Evolutionary conservation across 2,113 vertebrate genomes (phyloP), one percentile per base, ranked within the genome.

Genomic region (Tylochromis polylepis): DNA sequence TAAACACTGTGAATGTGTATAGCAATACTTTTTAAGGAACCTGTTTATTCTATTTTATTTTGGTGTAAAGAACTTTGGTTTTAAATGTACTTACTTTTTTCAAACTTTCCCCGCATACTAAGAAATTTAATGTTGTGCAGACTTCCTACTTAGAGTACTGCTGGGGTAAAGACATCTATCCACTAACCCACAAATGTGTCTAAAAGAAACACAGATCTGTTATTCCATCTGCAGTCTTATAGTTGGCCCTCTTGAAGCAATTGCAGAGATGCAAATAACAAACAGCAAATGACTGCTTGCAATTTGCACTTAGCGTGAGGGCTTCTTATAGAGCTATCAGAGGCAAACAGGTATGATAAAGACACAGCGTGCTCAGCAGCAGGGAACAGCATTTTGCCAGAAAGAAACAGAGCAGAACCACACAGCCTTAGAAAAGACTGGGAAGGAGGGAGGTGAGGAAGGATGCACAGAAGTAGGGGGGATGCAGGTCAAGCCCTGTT

Each of bases 351-450:
- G 60, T 85, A 38, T 60, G 62, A 88, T 82, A 15, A 78, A 88
- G 83, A 88, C 58, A 38, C 62, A 75, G 65, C 1, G 29, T 8
- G 9, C 82, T n/a, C 60, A 59, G 90, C 57, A 80, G 79, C 31
- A 58, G 27, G 55, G 24, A 22, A 15, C 4, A 62, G 72, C 85
- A 72, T 11, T 38, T 67, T 83, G 87, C 75, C 85, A 67, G 65
- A 31, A 36, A 75, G 82, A 91, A 87, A 80, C 84, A 89, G 85
- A 93, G 90, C 88, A 89, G 84, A 87, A 86, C 81, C 78, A 60
- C 77, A 62, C 49, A 57, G 59, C 60, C 57, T 36, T 31, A 29
- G 83, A 79, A 24, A 79, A 34, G n/a, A 84, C 49, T 1, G 4
- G n/a, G 55, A 80, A 59, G 51, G 29, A 59, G 77, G 80, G 51